Evolutionary conservation across 2,888 invertebrate species (phyloP).

Genomic region (Blomia tropicalis): DNA sequence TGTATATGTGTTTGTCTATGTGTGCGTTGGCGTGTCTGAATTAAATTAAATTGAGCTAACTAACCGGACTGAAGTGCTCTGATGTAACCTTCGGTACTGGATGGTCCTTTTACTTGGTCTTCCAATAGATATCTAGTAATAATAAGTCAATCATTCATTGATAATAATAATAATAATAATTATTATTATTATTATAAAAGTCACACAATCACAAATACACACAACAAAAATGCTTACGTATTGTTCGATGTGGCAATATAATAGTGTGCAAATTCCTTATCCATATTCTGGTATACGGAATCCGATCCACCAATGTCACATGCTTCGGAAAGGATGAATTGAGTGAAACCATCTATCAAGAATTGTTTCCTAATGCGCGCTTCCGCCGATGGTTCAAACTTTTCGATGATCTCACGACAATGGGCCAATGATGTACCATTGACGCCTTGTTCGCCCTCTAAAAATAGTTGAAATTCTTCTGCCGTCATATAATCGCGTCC

Average conservation of each 20-base stretch:
- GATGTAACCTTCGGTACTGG: slow-evolving; percentile 41
- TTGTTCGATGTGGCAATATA: slow-evolving; percentile 41
- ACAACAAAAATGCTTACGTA: too few species aligned
- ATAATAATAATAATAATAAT: neutral
- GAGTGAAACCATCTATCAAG: slow-evolving; percentile 42
- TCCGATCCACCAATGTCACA: slow-evolving; percentile 41
- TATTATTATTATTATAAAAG: slow-evolving; percentile 15
- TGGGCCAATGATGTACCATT: slow-evolving; percentile 39
- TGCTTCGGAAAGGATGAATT: slow-evolving; percentile 36
- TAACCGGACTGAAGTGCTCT: slow-evolving; percentile 35
- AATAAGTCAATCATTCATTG: neutral
- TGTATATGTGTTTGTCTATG: too few species aligned
- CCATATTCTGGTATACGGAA: slow-evolving; percentile 42
- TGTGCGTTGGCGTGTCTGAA: too few species aligned
- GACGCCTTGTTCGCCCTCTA: slow-evolving; percentile 47
- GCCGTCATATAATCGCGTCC: slow-evolving; percentile 42
- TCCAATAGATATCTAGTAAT: slow-evolving; percentile 37
- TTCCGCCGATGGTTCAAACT: slow-evolving; percentile 43
- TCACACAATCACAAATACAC: slow-evolving; percentile 25
- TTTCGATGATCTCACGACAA: slow-evolving; percentile 41
- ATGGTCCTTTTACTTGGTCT: slow-evolving; percentile 41
- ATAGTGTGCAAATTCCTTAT: slow-evolving; percentile 39
- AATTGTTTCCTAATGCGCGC: slow-evolving; percentile 40
- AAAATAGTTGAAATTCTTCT: slow-evolving; percentile 43
- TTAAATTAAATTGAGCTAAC: neutral